Evolutionary conservation across 2,113 vertebrate species (phyloP), one percentile per base, ranked within the genome.

Genomic region (Cervus canadensis): DNA sequence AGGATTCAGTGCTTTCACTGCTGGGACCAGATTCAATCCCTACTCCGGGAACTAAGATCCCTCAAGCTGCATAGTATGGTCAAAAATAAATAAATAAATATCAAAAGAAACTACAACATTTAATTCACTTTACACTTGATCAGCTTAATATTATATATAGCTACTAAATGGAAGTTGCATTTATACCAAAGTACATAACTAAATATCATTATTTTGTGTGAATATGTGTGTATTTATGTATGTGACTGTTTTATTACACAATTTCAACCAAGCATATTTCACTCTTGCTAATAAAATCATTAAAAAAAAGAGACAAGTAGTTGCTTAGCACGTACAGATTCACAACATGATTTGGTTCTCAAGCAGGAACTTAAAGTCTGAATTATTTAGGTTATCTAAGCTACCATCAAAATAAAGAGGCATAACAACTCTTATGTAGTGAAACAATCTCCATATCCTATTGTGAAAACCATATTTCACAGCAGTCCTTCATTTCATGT

Each of bases 351-450:
- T 25, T 79, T 84, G 40, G 9, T 5, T 92, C 30, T 52, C 12
- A 76, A 91, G 28, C 82, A 19, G 40, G 2, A 87, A 88, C 7
- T 81, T 79, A 21, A 74, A 60, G 45, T 43, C 60, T 87, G 36
- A 86, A 74, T 71, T 43, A 25, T 57, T 92, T 97, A 94, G 95
- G 79, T 97, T 96, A 97, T 95, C 91, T 92, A 97, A 92, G 95
- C 52, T 86, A 43, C 28, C 56, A 4, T 48, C 89, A 96, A 1
- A 8, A 76, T 94, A 95, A 98, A 98, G 50, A 97, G 57, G 50
- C 97, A 89, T 0, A 0, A 0, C 71, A 93, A 23, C n/a, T 28
- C 15, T 97, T 56, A 48, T 17, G 17, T 7, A 96, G 74, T 60
- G 76, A 98, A 96, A 97, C 56, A 67, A 60, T 71, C 54, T 89